Percentiles rank a stretch among this genome's conserved stretches.
phyloP scores from a whole-genome alignment of 2,888 invertebrate genomes.

The Ormia ochracea region DNA sequence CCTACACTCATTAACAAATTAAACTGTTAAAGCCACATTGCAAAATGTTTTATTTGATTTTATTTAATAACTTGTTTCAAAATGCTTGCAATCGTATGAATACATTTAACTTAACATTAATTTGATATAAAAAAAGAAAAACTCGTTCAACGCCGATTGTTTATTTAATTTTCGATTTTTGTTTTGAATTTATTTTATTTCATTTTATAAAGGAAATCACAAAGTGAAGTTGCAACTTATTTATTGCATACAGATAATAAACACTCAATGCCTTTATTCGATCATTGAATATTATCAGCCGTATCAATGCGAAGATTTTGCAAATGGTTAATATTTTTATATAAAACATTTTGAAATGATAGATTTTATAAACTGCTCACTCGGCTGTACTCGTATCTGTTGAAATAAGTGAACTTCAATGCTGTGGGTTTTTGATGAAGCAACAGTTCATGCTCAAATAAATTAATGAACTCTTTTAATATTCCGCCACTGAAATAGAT shows the following conservation, averaged over 20 bases:
- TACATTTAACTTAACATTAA: background rate
- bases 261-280: no score
- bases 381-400: no score
- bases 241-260: background rate
- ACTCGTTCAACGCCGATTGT: no score
- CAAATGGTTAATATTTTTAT: no score
- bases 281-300: background rate
- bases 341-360: no score
- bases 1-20: background rate
- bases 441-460: no score
- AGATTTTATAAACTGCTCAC: no score
- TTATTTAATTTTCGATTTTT: background rate
- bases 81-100: background rate
- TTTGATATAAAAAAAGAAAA: background rate
- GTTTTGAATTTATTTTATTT: background rate
- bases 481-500: no score
- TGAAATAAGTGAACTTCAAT: no score
- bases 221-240: background rate
- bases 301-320: no score
- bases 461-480: no score
- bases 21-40: background rate
- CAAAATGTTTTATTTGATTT: background rate
- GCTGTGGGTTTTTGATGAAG: no score
- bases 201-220: background rate
- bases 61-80: background rate